A percentile compares a stretch with the other conserved stretches of the same genome.
These are phyloP conservation scores for Drosophila ironensis DNA, from an alignment of 1,140 invertebrate genomes.

Conservation along the genomic window DNA sequence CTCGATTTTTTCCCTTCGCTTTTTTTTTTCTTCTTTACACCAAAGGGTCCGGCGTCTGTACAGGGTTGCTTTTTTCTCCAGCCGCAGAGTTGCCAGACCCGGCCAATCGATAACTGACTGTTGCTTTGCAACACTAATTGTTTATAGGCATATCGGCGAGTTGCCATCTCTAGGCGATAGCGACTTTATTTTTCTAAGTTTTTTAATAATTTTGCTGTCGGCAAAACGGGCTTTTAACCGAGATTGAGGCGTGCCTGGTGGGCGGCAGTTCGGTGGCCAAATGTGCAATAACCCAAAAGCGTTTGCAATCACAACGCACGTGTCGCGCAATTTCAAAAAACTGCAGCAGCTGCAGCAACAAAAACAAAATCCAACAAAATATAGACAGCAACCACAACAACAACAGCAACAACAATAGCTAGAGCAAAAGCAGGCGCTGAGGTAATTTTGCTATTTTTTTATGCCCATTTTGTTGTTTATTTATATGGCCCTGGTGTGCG, in stretches of 20 bases:
- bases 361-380: conserved; percentile 56
- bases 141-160: no score
- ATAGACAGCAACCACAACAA: conserved; percentile 56
- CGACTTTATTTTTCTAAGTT: no score
- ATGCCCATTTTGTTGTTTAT: conserved; percentile 69
- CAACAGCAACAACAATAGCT: conserved; percentile 45
- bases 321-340: conserved; percentile 25
- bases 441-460: conserved; percentile 78
- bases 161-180: no score
- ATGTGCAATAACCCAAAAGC: conserved; percentile 57
- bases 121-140: no score
- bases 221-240: no score
- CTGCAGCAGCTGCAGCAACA: conserved; percentile 57
- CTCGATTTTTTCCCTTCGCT: conserved; percentile 17
- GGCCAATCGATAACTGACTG: no score
- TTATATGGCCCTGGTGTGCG: conserved; percentile 43
- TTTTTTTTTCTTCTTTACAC: conserved; percentile 62
- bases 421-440: conserved; percentile 51
- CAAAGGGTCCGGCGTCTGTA: conserved; percentile 59
- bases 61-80: conserved; percentile 39
- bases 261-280: conserved; percentile 2
- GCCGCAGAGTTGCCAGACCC: background rate
- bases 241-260: no score
- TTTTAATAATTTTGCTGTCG: no score
- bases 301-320: conserved; percentile 13